Evolutionary conservation across 2,113 vertebrate genomes (phyloP).

Genomic region (Scytalopus superciliaris): DNA sequence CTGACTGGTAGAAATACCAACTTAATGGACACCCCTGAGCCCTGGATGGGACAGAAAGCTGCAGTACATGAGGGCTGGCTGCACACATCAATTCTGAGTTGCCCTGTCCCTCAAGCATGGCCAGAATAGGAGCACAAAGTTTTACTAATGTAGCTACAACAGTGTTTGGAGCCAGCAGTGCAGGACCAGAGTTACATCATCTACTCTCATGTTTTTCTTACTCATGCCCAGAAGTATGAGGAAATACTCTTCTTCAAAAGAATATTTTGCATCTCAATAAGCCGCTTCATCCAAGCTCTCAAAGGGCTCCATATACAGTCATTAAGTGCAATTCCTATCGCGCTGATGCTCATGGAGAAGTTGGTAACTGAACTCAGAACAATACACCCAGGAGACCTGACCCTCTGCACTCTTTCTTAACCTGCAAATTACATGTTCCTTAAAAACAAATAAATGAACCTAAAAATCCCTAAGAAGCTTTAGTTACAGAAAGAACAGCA

Average conservation of each 20-base stretch:
- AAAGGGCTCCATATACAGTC: not conserved
- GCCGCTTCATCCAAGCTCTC: conserved; percentile 6
- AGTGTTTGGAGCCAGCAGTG: not conserved
- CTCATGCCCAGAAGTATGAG: conserved; percentile 43
- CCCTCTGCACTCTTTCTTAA: conserved; percentile 28
- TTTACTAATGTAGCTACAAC: not conserved
- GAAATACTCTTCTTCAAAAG: conserved; percentile 58
- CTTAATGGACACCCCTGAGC: not conserved
- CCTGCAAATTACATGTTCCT: conserved; percentile 65
- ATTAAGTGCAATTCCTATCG: conserved; percentile 14
- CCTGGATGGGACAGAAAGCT: not conserved
- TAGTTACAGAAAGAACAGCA: conserved; percentile 35
- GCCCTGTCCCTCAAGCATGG: not conserved
- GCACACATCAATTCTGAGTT: not conserved
- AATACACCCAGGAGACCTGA: conserved; percentile 32
- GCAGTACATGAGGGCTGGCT: not conserved
- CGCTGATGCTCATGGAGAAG: not conserved
- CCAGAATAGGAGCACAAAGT: not conserved
- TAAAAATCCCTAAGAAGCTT: conserved; percentile 53
- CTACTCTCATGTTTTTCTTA: conserved; percentile 10
- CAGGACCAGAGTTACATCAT: conserved; percentile 17
- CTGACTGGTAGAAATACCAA: not conserved
- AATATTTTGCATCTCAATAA: conserved; percentile 60
- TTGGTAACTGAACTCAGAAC: conserved; percentile 20
- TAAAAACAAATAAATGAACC: conserved; percentile 56